Conservation (phyloP, 2,797 vertebrate genomes). For the Poeciliopsis presidionis region DNA sequence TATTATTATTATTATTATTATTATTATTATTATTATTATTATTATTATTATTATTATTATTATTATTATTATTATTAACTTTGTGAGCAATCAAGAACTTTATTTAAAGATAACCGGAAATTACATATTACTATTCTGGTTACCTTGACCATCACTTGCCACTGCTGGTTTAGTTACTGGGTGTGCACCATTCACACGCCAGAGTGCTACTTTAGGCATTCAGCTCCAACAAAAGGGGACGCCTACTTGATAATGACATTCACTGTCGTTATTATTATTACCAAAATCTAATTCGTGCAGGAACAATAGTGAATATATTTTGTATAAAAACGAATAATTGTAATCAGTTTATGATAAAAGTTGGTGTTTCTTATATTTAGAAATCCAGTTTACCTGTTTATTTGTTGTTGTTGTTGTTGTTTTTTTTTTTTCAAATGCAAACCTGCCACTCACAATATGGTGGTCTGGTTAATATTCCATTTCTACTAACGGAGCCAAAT, state of each 20-base stretch:
- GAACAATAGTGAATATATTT: neutral
- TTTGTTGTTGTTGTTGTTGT: neutral
- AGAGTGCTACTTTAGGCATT: neutral
- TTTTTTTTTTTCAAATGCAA: neutral
- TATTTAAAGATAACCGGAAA: constrained; percentile 48
- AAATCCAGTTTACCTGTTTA: neutral
- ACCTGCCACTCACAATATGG: neutral
- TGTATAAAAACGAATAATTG: neutral
- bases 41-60: neutral
- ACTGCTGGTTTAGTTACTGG: constrained; percentile 55
- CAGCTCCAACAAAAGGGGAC: neutral
- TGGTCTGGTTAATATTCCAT: neutral
- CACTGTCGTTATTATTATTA: neutral
- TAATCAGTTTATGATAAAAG: neutral
- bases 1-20: no score
- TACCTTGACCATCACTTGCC: constrained; percentile 17
- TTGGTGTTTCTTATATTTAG: neutral
- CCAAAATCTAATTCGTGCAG: neutral
- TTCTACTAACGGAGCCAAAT: neutral
- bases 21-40: neutral
- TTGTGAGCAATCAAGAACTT: neutral
- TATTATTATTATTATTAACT: constrained; percentile 8
- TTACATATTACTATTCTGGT: accelerated
- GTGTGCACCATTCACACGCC: neutral
- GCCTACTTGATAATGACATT: neutral